Evolutionary conservation across 53 echinoderm and acorn worm species (phyloP), one percentile per base, ranked within the genome.

Genomic region (Zoroaster sp.): DNA sequence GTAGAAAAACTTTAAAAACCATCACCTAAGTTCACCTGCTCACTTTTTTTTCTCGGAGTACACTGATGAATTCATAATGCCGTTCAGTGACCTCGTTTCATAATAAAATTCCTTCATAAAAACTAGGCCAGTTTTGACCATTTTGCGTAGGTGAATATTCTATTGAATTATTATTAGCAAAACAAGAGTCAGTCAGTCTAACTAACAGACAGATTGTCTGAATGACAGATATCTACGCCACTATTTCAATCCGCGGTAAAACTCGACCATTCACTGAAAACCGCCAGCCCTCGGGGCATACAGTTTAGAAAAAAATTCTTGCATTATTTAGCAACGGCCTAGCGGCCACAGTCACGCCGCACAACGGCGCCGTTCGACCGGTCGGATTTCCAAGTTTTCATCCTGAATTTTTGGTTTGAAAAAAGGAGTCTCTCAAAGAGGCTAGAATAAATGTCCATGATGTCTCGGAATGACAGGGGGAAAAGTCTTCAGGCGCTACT

Each of bases 281-380:
- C 81, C 81, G 67, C 66, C 81, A 81, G 67, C 81, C 81, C 81
- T 40, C 32, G 11, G 81, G 81, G 66, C 66, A 54, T 67, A 10
- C 42, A 38, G 42, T 25, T 51, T 59, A 59, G 23, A 39, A 30
- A 43, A 77, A 77, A 78, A 35, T 5, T 38, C 68, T 66, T 81
- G 67, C 66, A 81, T 81, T 81, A 81, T 81, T 81, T 81, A 81
- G 67, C 67, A 66, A 15, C 81, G 67, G 66, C 66, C 66, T 40
- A 92, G 91, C 65, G 94, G 96, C 3, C 90, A 86, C 49, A 92
- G 92, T 77, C 93, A 94, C 88, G 89, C 94, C 33, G 94, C 96
- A 5, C 94, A 95, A 80, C 92, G 92, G 94, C 90, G 92, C 43
- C 94, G 94, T 28, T 87, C 94, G 34, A 96, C 43, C 94, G 94